phyloP scores from a whole-genome alignment of 1,140 invertebrate species.

The Luehdorfia chinensis region DNA sequence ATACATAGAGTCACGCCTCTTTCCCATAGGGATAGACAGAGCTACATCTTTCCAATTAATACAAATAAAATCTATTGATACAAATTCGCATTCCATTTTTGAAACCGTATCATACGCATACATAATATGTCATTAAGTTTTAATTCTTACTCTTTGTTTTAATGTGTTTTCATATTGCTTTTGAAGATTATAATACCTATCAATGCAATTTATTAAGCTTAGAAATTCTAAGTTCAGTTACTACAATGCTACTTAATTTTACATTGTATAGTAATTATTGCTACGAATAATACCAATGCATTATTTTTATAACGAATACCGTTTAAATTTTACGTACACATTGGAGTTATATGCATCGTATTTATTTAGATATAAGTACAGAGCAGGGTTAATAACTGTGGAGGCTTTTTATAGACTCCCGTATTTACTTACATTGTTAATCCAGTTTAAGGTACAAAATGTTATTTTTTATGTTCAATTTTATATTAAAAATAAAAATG shows the following conservation, averaged over 20 bases:
- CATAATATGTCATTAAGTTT: no score
- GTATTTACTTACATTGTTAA: conserved; percentile 19
- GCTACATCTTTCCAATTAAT: no score
- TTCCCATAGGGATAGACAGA: no score
- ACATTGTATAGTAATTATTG: neutral
- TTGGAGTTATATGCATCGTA: neutral
- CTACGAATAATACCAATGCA: neutral
- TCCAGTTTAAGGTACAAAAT: conserved; percentile 23
- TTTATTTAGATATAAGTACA: conserved; percentile 14
- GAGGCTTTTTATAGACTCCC: conserved; percentile 24
- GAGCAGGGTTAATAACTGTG: conserved; percentile 17
- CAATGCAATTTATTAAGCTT: no score
- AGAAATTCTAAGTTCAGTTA: no score
- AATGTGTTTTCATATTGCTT: no score
- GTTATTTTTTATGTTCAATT: conserved; percentile 14
- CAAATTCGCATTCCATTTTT: no score
- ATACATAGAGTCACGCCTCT: no score
- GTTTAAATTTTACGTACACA: conserved; percentile 1
- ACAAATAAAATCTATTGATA: no score
- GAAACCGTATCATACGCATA: no score
- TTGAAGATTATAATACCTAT: no score
- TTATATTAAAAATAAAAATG: conserved; percentile 3
- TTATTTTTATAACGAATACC: neutral
- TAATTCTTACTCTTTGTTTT: no score
- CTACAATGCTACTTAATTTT: neutral